These are phyloP conservation scores for Sebastes aleutianus DNA, from an alignment of 2,797 vertebrate species.

Conservation along the genomic window DNA sequence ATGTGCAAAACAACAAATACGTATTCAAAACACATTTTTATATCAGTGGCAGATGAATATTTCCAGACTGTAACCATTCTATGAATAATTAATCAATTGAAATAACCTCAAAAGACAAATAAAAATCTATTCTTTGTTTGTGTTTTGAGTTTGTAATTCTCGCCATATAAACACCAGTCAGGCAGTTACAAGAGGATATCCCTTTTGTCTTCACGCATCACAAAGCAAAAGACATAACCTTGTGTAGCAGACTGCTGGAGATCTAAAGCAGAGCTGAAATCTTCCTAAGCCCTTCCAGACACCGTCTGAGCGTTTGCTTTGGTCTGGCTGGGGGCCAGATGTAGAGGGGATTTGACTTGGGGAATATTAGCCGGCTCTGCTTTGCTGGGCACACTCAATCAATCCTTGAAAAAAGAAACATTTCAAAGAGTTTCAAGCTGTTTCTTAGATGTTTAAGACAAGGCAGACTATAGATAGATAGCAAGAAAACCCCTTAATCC, in stretches of 20 bases:
- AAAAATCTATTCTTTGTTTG: background rate
- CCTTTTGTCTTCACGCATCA: slow-evolving; percentile 11
- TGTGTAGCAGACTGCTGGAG: background rate
- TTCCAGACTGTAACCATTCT: background rate
- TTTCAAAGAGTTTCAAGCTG: background rate
- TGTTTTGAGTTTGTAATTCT: background rate
- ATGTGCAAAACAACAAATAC: background rate
- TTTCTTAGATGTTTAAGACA: slow-evolving; percentile 12
- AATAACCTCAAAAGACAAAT: background rate
- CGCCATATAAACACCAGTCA: background rate
- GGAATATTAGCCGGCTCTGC: slow-evolving; percentile 19
- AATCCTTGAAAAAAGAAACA: background rate
- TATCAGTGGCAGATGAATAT: background rate
- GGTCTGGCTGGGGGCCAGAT: background rate
- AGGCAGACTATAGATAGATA: background rate
- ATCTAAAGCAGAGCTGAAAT: slow-evolving; percentile 25
- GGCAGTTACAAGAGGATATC: background rate
- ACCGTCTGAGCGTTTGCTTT: slow-evolving; percentile 19
- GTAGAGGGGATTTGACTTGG: slow-evolving; percentile 26
- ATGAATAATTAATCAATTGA: background rate
- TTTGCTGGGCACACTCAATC: background rate
- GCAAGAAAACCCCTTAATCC: slow-evolving; percentile 6
- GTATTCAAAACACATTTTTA: background rate
- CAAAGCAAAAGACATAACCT: background rate
- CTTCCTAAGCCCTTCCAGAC: slow-evolving; percentile 32